Conservation (phyloP, 35 echinoderm and acorn worm species). For the Acanthaster planci region DNA sequence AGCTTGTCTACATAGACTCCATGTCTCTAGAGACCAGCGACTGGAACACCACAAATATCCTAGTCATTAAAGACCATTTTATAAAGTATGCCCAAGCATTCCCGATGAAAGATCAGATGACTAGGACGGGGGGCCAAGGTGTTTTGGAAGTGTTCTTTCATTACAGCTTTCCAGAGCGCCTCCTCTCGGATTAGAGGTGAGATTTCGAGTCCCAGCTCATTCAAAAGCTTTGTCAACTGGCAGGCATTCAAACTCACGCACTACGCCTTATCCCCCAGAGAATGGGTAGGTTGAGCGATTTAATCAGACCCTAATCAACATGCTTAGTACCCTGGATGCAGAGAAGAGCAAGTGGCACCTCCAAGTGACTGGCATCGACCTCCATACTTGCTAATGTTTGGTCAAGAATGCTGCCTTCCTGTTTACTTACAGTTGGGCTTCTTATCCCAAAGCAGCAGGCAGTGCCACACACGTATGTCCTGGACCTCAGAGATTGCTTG, state of each 20-base stretch:
- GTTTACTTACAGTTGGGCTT: constrained; percentile 44
- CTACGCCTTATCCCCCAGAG: constrained; percentile 64
- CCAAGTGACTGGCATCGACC: constrained; percentile 57
- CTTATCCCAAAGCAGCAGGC: background rate
- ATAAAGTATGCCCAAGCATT: constrained; percentile 56
- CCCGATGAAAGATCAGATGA: constrained; percentile 72
- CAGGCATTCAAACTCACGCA: constrained; percentile 53
- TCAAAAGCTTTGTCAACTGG: constrained; percentile 42
- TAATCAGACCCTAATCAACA: constrained; percentile 47
- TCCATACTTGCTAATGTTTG: constrained; percentile 62
- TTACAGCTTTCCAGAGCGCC: constrained; percentile 56
- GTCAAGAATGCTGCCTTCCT: constrained; percentile 30
- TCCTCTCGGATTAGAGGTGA: constrained; percentile 53
- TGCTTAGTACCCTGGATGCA: constrained; percentile 56
- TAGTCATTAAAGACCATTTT: constrained; percentile 66
- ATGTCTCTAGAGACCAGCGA: constrained; percentile 22
- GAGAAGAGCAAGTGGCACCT: constrained; percentile 45
- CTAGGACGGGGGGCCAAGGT: constrained; percentile 58
- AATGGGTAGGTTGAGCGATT: constrained; percentile 61
- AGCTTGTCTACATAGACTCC: constrained; percentile 58
- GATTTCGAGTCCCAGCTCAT: constrained; percentile 66
- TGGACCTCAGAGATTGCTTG: background rate
- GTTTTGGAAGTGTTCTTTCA: constrained; percentile 51
- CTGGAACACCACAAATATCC: constrained; percentile 33
- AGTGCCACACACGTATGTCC: background rate